A percentile compares a stretch with the other conserved stretches of the same genome.
Conservation (phyloP, 2,888 invertebrate genomes). For the Plebejus anna region DNA sequence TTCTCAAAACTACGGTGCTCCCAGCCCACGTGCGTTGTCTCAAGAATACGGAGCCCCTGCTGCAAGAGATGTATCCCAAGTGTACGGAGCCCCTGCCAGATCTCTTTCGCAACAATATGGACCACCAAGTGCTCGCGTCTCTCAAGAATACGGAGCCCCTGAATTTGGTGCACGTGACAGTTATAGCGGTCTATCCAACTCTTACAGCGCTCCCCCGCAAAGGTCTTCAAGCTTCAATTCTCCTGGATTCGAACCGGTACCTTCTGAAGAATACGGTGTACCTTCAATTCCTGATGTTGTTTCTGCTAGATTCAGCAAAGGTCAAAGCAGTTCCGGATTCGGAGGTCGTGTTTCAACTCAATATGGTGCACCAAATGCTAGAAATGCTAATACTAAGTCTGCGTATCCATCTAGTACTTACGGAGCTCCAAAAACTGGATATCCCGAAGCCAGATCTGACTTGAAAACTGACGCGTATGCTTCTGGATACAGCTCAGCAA, state of each 20-base stretch:
- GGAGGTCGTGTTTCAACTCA: constrained; percentile 45
- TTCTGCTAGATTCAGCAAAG: constrained; percentile 46
- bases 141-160: background rate
- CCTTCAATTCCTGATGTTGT: constrained; percentile 23
- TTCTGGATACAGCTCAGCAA: constrained; percentile 56
- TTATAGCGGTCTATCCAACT: background rate
- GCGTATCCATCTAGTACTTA: constrained; percentile 38
- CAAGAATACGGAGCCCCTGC: background rate
- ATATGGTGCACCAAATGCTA: constrained; percentile 47
- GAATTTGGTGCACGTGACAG: background rate
- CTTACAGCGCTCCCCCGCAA: constrained; percentile 26
- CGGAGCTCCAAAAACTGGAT: constrained; percentile 53
- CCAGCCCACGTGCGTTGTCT: background rate
- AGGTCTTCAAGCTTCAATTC: constrained; percentile 29
- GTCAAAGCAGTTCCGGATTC: constrained; percentile 41
- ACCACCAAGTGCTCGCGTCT: background rate
- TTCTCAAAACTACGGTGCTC: background rate
- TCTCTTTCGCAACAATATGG: constrained; percentile 24
- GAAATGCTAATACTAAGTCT: constrained; percentile 44
- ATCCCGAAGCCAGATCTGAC: constrained; percentile 55
- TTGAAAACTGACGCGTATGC: constrained; percentile 59
- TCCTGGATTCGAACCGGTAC: constrained; percentile 48
- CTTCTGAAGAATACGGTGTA: constrained; percentile 27
- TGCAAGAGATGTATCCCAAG: constrained; percentile 9
- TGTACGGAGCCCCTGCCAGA: constrained; percentile 29